Evolutionary conservation across 2,797 vertebrate genomes (phyloP).

Genomic region (Notolabrus celidotus): DNA sequence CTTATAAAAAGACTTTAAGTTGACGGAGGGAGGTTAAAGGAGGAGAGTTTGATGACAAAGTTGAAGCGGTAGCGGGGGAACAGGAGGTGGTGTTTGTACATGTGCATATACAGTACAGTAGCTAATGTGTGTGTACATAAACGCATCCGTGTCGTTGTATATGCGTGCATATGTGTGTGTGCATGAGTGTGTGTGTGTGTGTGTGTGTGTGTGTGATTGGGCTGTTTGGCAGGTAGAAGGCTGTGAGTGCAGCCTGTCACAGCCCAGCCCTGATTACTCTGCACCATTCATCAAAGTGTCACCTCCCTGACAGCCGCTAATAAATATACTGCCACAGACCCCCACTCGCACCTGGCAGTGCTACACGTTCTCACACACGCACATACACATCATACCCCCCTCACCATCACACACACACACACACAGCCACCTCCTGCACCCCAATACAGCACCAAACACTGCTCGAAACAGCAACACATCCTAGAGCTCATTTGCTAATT

Average conservation of each 20-base stretch:
- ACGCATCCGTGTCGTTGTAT: slow-evolving; percentile 28
- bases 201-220: slow-evolving; percentile 84
- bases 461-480: slow-evolving; percentile 87
- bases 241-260: slow-evolving; percentile 96
- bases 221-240: slow-evolving; percentile 94
- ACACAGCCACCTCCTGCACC: slow-evolving; percentile 64
- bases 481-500: slow-evolving; percentile 99
- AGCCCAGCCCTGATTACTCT: slow-evolving; percentile 96
- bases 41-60: slow-evolving; percentile 84
- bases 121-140: slow-evolving; percentile 48
- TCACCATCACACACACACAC: slow-evolving; percentile 27
- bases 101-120: slow-evolving; percentile 50
- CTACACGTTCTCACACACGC: slow-evolving; percentile 60
- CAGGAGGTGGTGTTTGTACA: slow-evolving; percentile 58
- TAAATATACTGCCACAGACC: slow-evolving; percentile 99
- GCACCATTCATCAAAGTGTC: slow-evolving; percentile 99
- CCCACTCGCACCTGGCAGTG: slow-evolving; percentile 94
- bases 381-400: slow-evolving; percentile 24
- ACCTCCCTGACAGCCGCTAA: slow-evolving; percentile 99
- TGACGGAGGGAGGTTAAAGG: slow-evolving; percentile 32
- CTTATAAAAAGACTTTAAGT: slow-evolving; percentile 14
- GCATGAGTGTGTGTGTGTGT: slow-evolving; percentile 44
- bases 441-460: slow-evolving; percentile 74
- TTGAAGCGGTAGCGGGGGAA: slow-evolving; percentile 65
- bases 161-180: slow-evolving; percentile 12